phyloP scores from a whole-genome alignment of 2,888 invertebrate genomes.

The Phaedon cochleariae region DNA sequence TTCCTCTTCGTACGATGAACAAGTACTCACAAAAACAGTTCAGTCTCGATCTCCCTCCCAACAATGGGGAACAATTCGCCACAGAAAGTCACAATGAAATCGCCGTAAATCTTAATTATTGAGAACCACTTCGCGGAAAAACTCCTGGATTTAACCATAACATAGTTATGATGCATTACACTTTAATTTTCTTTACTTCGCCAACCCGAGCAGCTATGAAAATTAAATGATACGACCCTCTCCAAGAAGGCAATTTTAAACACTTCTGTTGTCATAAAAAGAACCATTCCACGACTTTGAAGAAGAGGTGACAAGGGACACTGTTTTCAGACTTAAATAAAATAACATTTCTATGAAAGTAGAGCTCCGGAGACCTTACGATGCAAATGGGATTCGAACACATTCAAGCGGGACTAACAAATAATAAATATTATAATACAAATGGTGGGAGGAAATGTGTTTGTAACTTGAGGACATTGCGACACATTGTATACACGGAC shows the following conservation, averaged over 20 bases:
- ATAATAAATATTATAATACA: constrained; percentile 64
- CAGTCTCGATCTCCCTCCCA: neutral
- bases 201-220: constrained; percentile 57
- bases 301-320: constrained; percentile 60
- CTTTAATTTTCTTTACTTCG: constrained; percentile 56
- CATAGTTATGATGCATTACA: constrained; percentile 59
- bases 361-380: constrained; percentile 56
- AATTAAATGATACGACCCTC: constrained; percentile 62
- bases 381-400: constrained; percentile 57
- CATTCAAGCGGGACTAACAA: constrained; percentile 61
- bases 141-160: constrained; percentile 56
- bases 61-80: constrained; percentile 24
- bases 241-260: constrained; percentile 61
- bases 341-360: constrained; percentile 60
- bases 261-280: constrained; percentile 62
- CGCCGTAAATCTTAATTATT: constrained; percentile 54
- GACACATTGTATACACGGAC: constrained; percentile 61
- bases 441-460: constrained; percentile 52
- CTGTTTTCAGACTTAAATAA: constrained; percentile 60
- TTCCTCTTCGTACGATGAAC: no score
- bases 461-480: constrained; percentile 57
- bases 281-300: constrained; percentile 60
- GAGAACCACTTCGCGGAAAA: constrained; percentile 44
- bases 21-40: no score
- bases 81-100: constrained; percentile 40